phyloP scores from a whole-genome alignment of 2,888 invertebrate species.

The Ischnura elegans region DNA sequence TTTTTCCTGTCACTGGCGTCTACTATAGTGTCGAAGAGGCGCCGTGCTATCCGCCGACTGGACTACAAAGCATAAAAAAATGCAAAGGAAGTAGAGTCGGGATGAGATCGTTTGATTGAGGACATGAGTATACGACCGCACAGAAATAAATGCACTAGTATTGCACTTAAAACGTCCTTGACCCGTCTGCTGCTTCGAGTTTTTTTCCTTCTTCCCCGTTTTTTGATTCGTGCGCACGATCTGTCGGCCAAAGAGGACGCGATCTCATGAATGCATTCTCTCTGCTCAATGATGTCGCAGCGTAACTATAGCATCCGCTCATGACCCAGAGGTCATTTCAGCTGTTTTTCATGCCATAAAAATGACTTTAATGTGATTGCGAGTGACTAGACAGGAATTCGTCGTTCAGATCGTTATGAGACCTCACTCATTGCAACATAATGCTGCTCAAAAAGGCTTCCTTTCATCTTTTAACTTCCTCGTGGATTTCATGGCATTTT shows the following conservation, averaged over 20 bases:
- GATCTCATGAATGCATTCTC: neutral
- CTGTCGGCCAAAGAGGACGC: neutral
- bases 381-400: constrained; percentile 15
- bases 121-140: neutral
- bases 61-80: neutral
- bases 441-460: neutral
- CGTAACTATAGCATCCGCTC: neutral
- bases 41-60: neutral
- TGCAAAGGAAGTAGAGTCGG: neutral
- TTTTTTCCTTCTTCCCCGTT: neutral
- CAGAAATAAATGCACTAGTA: neutral
- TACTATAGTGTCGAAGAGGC: neutral
- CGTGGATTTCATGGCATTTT: too few species aligned
- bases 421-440: neutral
- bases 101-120: neutral
- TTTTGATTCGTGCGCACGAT: neutral
- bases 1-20: too few species aligned
- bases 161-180: neutral
- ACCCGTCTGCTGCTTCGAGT: neutral
- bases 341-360: neutral
- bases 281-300: neutral
- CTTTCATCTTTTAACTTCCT: neutral
- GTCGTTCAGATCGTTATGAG: neutral
- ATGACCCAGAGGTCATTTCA: neutral
- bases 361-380: neutral